A percentile compares a stretch with the other conserved stretches of the same genome.
Evolutionary conservation across 2,113 vertebrate genomes (phyloP).

Genomic region (Silurus meridionalis): DNA sequence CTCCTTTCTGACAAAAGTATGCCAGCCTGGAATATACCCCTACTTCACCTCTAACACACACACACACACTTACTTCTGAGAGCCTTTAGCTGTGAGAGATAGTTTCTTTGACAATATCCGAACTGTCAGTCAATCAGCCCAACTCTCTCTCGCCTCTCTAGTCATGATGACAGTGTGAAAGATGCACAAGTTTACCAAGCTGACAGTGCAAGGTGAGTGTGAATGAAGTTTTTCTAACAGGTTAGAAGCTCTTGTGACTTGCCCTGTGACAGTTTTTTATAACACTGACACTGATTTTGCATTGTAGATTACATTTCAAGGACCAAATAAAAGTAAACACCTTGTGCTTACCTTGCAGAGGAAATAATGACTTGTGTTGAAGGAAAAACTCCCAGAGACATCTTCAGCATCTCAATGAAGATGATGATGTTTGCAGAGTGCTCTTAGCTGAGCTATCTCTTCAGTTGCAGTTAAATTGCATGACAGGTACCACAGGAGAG

Average conservation of each 20-base stretch:
- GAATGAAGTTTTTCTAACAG: slow-evolving; percentile 14
- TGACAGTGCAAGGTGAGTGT: slow-evolving; percentile 44
- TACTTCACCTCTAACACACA: background rate
- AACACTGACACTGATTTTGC: background rate
- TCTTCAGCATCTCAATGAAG: slow-evolving; percentile 24
- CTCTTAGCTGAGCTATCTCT: slow-evolving; percentile 1
- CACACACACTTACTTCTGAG: slow-evolving; percentile 26
- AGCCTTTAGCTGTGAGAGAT: slow-evolving; percentile 34
- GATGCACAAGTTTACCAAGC: slow-evolving; percentile 39
- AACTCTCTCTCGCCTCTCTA: slow-evolving; percentile 28
- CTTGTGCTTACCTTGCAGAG: slow-evolving; percentile 15
- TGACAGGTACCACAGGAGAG: slow-evolving; percentile 13
- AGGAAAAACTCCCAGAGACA: slow-evolving; percentile 31
- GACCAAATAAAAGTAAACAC: slow-evolving; percentile 28
- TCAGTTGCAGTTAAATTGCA: slow-evolving; percentile 19
- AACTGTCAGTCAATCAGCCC: slow-evolving; percentile 44
- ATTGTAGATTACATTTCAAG: slow-evolving; percentile 23
- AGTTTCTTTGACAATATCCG: slow-evolving; percentile 36
- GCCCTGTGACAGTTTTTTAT: background rate
- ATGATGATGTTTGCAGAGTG: slow-evolving; percentile 27
- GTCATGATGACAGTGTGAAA: slow-evolving; percentile 35
- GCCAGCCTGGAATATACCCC: background rate
- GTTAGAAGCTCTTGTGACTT: slow-evolving; percentile 12
- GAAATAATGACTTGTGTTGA: slow-evolving; percentile 22
- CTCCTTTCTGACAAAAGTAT: slow-evolving; percentile 16